Conservation (phyloP, 2,888 invertebrate species). For the Acleris literana region DNA sequence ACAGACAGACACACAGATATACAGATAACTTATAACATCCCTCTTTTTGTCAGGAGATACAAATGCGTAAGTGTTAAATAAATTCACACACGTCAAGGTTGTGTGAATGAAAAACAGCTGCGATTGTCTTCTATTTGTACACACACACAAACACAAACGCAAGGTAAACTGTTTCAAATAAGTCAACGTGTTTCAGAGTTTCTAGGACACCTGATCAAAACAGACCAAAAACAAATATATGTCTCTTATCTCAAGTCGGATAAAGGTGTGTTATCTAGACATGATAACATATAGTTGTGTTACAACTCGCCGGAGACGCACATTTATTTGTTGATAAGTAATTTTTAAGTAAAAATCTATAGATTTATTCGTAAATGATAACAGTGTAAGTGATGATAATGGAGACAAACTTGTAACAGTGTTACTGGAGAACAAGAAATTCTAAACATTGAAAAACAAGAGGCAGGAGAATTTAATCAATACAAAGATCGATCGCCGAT, state of each 20-base stretch:
- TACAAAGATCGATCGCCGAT: conserved; percentile 38
- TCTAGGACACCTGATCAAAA: conserved; percentile 43
- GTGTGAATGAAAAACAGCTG: neutral
- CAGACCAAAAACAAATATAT: conserved; percentile 35
- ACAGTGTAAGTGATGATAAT: conserved; percentile 14
- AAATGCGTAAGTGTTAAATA: neutral
- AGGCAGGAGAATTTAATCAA: conserved; percentile 12
- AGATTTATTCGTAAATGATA: neutral
- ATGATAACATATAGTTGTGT: conserved; percentile 47
- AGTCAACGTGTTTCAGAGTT: conserved; percentile 40
- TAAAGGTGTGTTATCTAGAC: conserved; percentile 39
- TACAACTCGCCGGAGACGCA: conserved; percentile 41
- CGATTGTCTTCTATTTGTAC: neutral
- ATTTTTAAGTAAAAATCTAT: neutral
- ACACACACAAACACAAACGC: neutral
- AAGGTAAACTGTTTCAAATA: neutral
- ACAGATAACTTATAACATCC: too few relatives aligned
- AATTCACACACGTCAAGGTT: too few relatives aligned
- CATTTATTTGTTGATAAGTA: conserved; percentile 29
- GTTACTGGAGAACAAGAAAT: neutral
- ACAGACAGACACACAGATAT: too few relatives aligned
- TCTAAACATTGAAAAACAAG: conserved; percentile 34
- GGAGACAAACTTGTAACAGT: conserved; percentile 12
- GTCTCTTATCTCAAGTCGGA: conserved; percentile 55
- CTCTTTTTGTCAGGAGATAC: too few relatives aligned